These are phyloP conservation scores for Gallinago stenura DNA, from an alignment of 2,797 vertebrate genomes.

Conservation along the genomic window DNA sequence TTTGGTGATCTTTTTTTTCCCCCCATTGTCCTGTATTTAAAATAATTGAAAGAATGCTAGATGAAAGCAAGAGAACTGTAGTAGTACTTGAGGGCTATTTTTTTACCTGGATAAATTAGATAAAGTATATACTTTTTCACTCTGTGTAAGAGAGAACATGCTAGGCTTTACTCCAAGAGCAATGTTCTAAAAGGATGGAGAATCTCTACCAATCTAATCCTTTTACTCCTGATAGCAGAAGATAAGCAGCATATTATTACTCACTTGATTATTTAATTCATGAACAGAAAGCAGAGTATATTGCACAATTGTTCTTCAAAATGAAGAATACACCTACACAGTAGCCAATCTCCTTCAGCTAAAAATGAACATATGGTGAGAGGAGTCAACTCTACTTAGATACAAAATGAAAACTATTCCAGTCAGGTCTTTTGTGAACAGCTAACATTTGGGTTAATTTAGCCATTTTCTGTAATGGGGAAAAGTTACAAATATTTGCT, in stretches of 20 bases:
- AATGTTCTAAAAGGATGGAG: neutral
- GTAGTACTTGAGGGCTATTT: neutral
- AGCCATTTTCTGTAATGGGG: neutral
- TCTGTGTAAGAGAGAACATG: neutral
- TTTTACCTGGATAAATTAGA: neutral
- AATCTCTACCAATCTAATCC: neutral
- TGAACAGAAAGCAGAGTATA: neutral
- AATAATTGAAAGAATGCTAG: neutral
- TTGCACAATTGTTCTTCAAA: neutral
- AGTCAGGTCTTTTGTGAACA: neutral
- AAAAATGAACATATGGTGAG: neutral
- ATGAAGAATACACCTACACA: neutral
- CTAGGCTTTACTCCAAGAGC: neutral
- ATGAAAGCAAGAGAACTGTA: constrained; percentile 20
- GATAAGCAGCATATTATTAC: neutral
- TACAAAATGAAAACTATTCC: neutral
- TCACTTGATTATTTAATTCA: neutral
- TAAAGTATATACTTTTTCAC: neutral
- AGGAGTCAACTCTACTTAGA: neutral
- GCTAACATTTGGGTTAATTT: neutral
- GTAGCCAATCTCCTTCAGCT: neutral
- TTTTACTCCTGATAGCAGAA: neutral
- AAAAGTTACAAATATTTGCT: neutral
- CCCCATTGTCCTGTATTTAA: neutral
- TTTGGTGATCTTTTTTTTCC: neutral